Conservation (phyloP, 2,113 vertebrate genomes). For the Campylorhamphus procurvoides region DNA sequence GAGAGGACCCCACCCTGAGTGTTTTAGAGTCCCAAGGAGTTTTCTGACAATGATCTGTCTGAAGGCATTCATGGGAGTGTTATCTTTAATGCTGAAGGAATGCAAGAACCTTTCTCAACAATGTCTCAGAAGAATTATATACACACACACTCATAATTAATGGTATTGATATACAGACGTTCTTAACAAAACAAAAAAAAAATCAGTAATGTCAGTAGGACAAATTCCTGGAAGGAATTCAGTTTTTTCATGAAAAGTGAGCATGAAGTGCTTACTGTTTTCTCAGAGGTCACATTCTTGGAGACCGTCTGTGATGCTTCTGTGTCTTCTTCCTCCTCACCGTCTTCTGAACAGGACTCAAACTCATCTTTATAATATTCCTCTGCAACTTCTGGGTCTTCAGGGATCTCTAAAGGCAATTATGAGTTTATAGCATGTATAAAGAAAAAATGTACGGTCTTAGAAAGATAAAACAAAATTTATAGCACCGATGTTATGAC, state of each 20-base stretch:
- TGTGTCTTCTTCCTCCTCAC: slow-evolving; percentile 62
- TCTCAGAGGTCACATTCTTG: neutral
- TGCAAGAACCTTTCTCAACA: neutral
- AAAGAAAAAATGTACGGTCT: neutral
- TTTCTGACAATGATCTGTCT: neutral
- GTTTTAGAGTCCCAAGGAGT: neutral
- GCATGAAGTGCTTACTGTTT: neutral
- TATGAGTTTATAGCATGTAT: neutral
- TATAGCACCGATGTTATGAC: neutral
- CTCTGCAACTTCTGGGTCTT: slow-evolving; percentile 83
- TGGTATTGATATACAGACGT: neutral
- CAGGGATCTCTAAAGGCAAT: slow-evolving; percentile 79
- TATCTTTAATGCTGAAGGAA: neutral
- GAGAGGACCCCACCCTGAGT: neutral
- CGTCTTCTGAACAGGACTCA: slow-evolving; percentile 84
- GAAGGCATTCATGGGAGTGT: neutral
- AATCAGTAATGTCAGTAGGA: neutral
- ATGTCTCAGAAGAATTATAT: neutral
- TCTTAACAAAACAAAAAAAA: neutral
- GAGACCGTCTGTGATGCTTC: neutral
- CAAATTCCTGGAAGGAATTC: neutral
- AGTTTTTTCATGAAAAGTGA: neutral
- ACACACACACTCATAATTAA: neutral
- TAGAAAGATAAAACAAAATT: neutral
- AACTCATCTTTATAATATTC: slow-evolving; percentile 83